Evolutionary conservation across 2,888 invertebrate genomes (phyloP).

Genomic region (Cryptus viduatorius): DNA sequence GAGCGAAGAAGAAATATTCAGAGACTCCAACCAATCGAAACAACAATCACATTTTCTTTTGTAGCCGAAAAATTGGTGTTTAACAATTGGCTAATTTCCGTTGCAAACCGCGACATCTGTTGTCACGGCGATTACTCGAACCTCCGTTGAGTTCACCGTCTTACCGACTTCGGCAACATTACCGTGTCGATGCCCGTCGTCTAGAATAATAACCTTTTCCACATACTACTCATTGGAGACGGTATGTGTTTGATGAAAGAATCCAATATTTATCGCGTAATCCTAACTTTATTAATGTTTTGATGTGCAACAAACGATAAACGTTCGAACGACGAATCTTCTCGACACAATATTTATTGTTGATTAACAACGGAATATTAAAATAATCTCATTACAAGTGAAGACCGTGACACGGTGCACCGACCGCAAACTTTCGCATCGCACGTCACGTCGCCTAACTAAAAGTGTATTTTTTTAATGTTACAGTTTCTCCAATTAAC

Average conservation of each 20-base stretch:
- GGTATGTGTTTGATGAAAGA: slow-evolving; percentile 58
- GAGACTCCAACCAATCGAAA: not conserved
- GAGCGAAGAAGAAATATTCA: not conserved
- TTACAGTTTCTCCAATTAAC: slow-evolving; percentile 75
- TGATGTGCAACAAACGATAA: not conserved
- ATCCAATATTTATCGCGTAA: slow-evolving; percentile 57
- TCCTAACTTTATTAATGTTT: slow-evolving; percentile 27
- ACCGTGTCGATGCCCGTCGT: slow-evolving; percentile 17
- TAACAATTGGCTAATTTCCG: not conserved
- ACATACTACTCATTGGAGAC: slow-evolving; percentile 54
- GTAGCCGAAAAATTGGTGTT: not conserved
- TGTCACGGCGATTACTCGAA: not conserved
- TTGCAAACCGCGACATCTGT: not conserved
- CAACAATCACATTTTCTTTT: not conserved
- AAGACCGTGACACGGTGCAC: slow-evolving; percentile 33
- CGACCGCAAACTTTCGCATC: slow-evolving; percentile 7
- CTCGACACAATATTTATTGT: slow-evolving; percentile 53
- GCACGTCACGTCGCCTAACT: not conserved
- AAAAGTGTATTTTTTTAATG: slow-evolving; percentile 27
- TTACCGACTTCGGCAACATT: slow-evolving; percentile 1
- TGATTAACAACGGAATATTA: not conserved
- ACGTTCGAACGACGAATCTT: slow-evolving; percentile 40
- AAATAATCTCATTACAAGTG: slow-evolving; percentile 34
- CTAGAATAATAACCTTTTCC: slow-evolving; percentile 50
- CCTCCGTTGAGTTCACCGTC: not conserved